Conservation (phyloP, 1,140 invertebrate genomes). For the Periplaneta americana region DNA sequence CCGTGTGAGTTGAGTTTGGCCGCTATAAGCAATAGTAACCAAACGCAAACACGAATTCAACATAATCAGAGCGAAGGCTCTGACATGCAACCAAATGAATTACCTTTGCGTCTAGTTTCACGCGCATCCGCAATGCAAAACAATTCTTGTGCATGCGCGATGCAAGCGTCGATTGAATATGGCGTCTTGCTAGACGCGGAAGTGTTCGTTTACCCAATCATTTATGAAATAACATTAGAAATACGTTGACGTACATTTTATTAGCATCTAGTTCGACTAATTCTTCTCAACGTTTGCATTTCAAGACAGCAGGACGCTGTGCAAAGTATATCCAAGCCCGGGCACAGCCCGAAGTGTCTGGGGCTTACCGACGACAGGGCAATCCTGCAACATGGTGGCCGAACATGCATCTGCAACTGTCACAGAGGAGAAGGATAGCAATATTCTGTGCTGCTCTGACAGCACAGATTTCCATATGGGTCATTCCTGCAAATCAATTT, state of each 20-base stretch:
- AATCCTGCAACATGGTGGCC: slow-evolving; percentile 41
- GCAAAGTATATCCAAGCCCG: slow-evolving; percentile 53
- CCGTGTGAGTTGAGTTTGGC: no score
- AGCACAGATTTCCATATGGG: slow-evolving; percentile 35
- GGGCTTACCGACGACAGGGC: slow-evolving; percentile 53
- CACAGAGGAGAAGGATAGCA: slow-evolving; percentile 40
- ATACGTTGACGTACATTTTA: background rate
- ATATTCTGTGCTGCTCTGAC: slow-evolving; percentile 34
- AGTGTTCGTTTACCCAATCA: background rate
- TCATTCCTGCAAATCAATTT: slow-evolving; percentile 50
- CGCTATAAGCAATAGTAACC: no score
- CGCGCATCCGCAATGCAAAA: no score
- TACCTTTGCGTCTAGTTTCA: no score
- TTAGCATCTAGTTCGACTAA: background rate
- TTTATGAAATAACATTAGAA: background rate
- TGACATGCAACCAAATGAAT: no score
- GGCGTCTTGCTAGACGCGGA: no score
- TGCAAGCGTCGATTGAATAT: no score
- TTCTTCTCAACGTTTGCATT: background rate
- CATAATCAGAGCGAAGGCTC: no score
- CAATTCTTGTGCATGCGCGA: no score
- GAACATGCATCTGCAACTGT: slow-evolving; percentile 43
- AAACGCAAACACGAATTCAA: no score
- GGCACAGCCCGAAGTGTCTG: slow-evolving; percentile 80
- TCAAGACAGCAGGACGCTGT: slow-evolving; percentile 25